These are phyloP conservation scores for Steinernema scapterisci DNA, from an alignment of 2,888 invertebrate genomes.

Conservation along the genomic window DNA sequence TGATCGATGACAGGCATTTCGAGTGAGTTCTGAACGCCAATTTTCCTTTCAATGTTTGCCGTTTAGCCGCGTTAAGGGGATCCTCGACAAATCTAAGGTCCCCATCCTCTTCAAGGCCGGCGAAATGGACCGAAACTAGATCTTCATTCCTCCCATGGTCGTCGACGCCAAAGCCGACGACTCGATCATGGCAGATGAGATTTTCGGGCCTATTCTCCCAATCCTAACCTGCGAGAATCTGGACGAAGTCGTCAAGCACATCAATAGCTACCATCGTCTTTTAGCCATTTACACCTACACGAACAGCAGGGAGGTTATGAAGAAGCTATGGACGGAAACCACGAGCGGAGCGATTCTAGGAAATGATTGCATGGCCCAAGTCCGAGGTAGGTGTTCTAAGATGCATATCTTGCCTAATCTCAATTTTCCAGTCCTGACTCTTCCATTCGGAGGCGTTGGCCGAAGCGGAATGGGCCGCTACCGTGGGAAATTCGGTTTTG, in stretches of 20 bases:
- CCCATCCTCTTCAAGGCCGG: not conserved
- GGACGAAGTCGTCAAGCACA: constrained; percentile 87
- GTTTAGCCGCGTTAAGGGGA: too few relatives aligned
- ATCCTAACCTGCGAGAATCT: constrained; percentile 82
- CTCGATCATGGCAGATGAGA: constrained; percentile 68
- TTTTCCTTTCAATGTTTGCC: too few relatives aligned
- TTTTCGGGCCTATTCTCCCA: constrained; percentile 94
- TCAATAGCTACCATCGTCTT: constrained; percentile 88
- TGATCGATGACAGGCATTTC: constrained; percentile 84
- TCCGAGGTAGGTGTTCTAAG: constrained; percentile 46
- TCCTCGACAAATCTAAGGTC: too few relatives aligned
- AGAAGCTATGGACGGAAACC: constrained; percentile 72
- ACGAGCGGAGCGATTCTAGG: constrained; percentile 80
- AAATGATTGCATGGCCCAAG: constrained; percentile 86
- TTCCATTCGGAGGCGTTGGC: constrained; percentile 97
- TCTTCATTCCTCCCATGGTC: too few relatives aligned
- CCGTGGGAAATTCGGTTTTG: constrained; percentile 82
- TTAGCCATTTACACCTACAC: constrained; percentile 86
- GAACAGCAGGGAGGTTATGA: constrained; percentile 72
- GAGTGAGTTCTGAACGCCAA: constrained; percentile 71
- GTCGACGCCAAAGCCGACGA: too few relatives aligned
- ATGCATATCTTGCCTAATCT: not conserved
- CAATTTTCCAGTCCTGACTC: constrained; percentile 77
- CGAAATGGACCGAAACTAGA: too few relatives aligned
- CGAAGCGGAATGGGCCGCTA: constrained; percentile 81